Evolutionary conservation across 2,797 vertebrate species (phyloP).

Genomic region (Aythya fuligula): DNA sequence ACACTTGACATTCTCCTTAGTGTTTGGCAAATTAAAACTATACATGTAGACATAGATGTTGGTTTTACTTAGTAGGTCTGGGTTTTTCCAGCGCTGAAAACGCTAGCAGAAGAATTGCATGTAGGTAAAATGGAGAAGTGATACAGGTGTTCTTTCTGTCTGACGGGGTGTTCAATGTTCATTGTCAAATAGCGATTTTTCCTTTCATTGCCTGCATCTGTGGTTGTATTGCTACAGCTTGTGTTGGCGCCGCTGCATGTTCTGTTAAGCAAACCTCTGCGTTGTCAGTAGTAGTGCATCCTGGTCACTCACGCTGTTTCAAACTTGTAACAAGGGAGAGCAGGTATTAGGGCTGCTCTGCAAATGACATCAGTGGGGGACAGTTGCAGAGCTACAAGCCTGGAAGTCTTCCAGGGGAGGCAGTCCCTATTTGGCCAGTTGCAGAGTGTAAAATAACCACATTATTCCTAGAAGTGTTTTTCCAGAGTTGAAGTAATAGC

Average conservation of each 20-base stretch:
- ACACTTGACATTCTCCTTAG: background rate
- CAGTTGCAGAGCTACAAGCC: slow-evolving; percentile 33
- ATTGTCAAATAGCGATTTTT: background rate
- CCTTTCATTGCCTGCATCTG: background rate
- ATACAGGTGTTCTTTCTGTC: background rate
- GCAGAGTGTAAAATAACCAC: background rate
- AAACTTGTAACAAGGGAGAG: background rate
- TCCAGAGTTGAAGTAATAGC: slow-evolving; percentile 46
- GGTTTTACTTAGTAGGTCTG: background rate
- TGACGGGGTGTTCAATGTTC: fast-evolving
- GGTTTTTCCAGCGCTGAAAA: background rate
- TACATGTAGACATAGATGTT: background rate
- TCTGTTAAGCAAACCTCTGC: background rate
- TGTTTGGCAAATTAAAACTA: background rate
- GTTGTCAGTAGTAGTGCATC: background rate
- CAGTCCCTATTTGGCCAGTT: background rate
- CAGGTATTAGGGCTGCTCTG: slow-evolving; percentile 33
- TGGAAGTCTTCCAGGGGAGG: slow-evolving; percentile 35
- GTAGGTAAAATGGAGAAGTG: background rate
- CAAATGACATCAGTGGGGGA: slow-evolving; percentile 53
- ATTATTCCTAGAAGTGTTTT: slow-evolving; percentile 53
- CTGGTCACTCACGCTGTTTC: background rate
- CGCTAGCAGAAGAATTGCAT: background rate
- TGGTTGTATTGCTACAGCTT: background rate
- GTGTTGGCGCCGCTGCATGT: background rate